Conservation (phyloP, 92 coral and sea anemone species). For the Heteractis magnifica region DNA sequence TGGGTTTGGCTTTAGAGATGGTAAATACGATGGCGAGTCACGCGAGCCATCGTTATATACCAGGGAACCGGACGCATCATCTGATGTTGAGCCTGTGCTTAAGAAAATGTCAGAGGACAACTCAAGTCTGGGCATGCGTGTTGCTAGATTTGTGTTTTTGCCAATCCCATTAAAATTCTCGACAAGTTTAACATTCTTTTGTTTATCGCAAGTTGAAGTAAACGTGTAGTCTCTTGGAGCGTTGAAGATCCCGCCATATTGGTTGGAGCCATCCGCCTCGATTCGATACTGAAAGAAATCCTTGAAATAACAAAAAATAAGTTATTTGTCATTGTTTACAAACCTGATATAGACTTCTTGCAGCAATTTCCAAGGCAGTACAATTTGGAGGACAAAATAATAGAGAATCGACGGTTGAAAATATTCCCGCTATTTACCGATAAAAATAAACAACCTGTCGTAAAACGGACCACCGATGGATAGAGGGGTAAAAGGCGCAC, state of each 20-base stretch:
- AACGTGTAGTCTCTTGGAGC: constrained; percentile 46
- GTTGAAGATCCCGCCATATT: constrained; percentile 62
- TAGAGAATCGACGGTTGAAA: too few species aligned
- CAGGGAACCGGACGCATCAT: constrained; percentile 51
- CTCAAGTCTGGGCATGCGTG: constrained; percentile 53
- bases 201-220: constrained; percentile 35
- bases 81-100: constrained; percentile 30
- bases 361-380: too few species aligned
- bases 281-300: constrained; percentile 58
- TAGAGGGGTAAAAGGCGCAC: too few species aligned
- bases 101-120: constrained; percentile 40
- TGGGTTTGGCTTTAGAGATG: constrained; percentile 31
- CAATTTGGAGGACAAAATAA: too few species aligned
- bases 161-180: constrained; percentile 38
- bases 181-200: constrained; percentile 32
- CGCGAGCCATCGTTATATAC: constrained; percentile 31
- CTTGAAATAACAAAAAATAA: background rate
- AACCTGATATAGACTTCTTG: too few species aligned
- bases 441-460: too few species aligned
- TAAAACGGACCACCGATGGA: too few species aligned
- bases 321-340: too few species aligned
- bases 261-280: constrained; percentile 53
- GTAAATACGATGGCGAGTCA: constrained; percentile 25
- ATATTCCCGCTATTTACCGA: too few species aligned
- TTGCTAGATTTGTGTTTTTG: constrained; percentile 26